Conservation (phyloP, 2,888 invertebrate genomes). For the Drosophila tanythrix region DNA sequence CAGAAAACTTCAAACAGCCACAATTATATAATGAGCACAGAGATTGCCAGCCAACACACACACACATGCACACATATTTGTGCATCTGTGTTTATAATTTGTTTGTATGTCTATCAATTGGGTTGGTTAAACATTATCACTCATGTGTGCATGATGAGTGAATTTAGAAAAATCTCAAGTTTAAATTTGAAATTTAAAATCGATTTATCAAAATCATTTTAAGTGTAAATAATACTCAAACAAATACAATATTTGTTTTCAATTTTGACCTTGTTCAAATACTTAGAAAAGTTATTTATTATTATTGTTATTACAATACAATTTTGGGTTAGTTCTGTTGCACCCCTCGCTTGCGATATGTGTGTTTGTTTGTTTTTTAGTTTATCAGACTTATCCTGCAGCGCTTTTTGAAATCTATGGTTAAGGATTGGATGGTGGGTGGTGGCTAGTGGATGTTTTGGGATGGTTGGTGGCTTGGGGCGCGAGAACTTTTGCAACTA, state of each 20-base stretch:
- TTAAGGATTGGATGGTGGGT: slow-evolving; percentile 17
- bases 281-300: background rate
- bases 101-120: slow-evolving; percentile 31
- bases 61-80: too few species aligned
- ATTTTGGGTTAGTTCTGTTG: slow-evolving; percentile 3
- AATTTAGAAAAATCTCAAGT: background rate
- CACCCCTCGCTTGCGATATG: slow-evolving; percentile 44
- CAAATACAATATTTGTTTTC: background rate
- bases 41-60: slow-evolving; percentile 32
- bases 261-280: too few species aligned
- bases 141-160: background rate
- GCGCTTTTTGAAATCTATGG: slow-evolving; percentile 61
- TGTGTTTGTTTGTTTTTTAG: slow-evolving; percentile 53
- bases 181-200: too few species aligned
- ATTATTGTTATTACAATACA: background rate
- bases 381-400: slow-evolving; percentile 74
- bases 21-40: slow-evolving; percentile 71
- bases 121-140: slow-evolving; percentile 29
- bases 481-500: slow-evolving; percentile 69
- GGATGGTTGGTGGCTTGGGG: slow-evolving; percentile 9
- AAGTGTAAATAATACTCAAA: background rate
- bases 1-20: slow-evolving; percentile 72
- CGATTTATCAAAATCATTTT: background rate
- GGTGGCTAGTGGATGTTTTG: background rate
- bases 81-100: slow-evolving; percentile 8